A percentile compares a stretch with the other conserved stretches of the same genome.
phyloP scores from a whole-genome alignment of 1,140 invertebrate genomes.

The Pentalonia nigronervosa region DNA sequence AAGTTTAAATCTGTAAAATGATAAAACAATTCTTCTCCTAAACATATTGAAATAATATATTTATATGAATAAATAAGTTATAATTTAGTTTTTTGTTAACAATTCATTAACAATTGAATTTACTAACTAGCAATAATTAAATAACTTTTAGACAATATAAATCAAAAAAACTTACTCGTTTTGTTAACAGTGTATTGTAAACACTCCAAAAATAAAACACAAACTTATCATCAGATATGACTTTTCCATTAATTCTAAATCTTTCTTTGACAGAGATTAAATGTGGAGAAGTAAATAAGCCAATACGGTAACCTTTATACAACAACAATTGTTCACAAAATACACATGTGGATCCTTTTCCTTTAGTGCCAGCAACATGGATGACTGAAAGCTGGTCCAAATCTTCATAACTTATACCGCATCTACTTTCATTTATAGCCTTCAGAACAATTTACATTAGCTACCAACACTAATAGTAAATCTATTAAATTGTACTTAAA shows the following conservation, averaged over 20 bases:
- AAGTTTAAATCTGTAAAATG: neutral
- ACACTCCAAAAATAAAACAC: conserved; percentile 83
- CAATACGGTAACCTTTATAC: conserved; percentile 85
- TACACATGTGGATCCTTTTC: conserved; percentile 94
- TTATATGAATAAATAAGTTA: neutral
- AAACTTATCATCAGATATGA: conserved; percentile 80
- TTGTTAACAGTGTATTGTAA: conserved; percentile 71
- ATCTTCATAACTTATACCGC: conserved; percentile 72
- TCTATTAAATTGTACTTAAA: conserved; percentile 1
- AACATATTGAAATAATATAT: neutral
- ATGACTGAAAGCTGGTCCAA: conserved; percentile 82
- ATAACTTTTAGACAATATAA: neutral
- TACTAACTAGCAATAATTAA: neutral
- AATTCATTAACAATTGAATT: neutral
- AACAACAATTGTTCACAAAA: conserved; percentile 90
- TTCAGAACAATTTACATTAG: conserved; percentile 50
- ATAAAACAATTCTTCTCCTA: neutral
- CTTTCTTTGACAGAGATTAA: conserved; percentile 90
- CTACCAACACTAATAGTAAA: neutral
- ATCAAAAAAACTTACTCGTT: conserved; percentile 62
- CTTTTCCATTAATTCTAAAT: conserved; percentile 85
- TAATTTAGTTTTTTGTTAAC: neutral
- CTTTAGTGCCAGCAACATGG: conserved; percentile 96
- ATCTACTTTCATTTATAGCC: conserved; percentile 63
- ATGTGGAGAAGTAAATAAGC: conserved; percentile 97